phyloP scores from a whole-genome alignment of 1,140 invertebrate species.

The Belonocnema kinseyi region DNA sequence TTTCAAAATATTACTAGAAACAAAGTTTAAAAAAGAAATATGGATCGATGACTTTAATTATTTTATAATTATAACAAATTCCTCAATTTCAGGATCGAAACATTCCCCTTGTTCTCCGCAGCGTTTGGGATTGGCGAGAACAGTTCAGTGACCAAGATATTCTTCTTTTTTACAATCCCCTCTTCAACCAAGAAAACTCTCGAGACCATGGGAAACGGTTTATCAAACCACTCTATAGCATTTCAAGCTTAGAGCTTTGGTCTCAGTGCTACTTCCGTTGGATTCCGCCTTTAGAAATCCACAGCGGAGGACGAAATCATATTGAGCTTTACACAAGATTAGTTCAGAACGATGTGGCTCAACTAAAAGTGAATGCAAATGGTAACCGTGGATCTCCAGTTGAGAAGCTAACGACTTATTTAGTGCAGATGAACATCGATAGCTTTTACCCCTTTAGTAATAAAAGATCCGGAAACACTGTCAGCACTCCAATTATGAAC shows the following conservation, averaged over 20 bases:
- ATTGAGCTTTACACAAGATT: constrained; percentile 79
- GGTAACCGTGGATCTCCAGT: constrained; percentile 51
- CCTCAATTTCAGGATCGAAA: constrained; percentile 69
- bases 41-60: too few relatives aligned
- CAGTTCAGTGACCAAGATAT: constrained; percentile 88
- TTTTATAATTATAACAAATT: not conserved
- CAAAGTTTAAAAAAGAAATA: too few relatives aligned
- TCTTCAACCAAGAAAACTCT: constrained; percentile 75
- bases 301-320: constrained; percentile 84
- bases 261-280: constrained; percentile 92
- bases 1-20: too few relatives aligned
- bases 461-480: constrained; percentile 60
- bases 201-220: constrained; percentile 43
- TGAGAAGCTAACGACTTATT: constrained; percentile 61
- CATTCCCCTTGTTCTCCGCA: constrained; percentile 80
- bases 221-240: constrained; percentile 75
- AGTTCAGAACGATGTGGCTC: constrained; percentile 77
- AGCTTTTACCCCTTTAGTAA: constrained; percentile 75
- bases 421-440: constrained; percentile 69
- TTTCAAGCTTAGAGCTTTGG: constrained; percentile 87
- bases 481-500: constrained; percentile 72
- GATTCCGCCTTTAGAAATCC: constrained; percentile 88
- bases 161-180: constrained; percentile 86
- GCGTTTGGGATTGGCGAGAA: constrained; percentile 90
- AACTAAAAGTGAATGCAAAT: constrained; percentile 68